Evolutionary conservation across 2,113 vertebrate species (phyloP).

Genomic region (Trinectes maculatus): DNA sequence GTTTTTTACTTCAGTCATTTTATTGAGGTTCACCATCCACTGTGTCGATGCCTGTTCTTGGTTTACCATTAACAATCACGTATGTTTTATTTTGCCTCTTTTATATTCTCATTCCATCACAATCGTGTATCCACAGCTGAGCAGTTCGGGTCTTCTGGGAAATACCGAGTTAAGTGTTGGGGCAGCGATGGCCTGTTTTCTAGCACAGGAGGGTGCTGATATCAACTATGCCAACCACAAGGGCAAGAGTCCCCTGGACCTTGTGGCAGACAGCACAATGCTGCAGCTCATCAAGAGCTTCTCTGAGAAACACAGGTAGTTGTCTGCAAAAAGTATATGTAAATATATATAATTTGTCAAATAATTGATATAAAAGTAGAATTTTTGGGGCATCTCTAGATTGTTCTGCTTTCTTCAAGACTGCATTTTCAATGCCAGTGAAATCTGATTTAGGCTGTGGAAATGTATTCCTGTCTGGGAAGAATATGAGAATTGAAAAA

Average conservation of each 20-base stretch:
- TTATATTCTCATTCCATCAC: not conserved
- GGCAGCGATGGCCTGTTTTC: slow-evolving; percentile 89
- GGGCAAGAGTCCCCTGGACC: slow-evolving; percentile 91
- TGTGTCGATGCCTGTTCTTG: slow-evolving; percentile 18
- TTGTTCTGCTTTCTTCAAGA: no score
- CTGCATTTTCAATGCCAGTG: no score
- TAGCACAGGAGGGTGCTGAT: slow-evolving; percentile 93
- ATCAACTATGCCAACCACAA: slow-evolving; percentile 94
- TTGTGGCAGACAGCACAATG: slow-evolving; percentile 85
- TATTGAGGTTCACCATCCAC: slow-evolving; percentile 9
- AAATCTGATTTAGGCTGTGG: no score
- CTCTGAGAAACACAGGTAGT: slow-evolving; percentile 92
- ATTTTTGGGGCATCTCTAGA: no score
- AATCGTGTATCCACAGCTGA: slow-evolving; percentile 79
- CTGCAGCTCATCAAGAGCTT: slow-evolving; percentile 91
- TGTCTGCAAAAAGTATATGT: not conserved
- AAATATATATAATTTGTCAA: not conserved
- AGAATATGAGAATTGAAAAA: no score
- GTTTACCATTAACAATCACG: not conserved
- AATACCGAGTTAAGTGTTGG: slow-evolving; percentile 88
- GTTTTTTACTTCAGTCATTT: slow-evolving; percentile 21
- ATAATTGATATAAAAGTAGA: no score
- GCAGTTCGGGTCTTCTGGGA: slow-evolving; percentile 88
- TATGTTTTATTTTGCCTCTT: not conserved
- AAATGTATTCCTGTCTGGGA: no score